Conservation (phyloP, 2,113 vertebrate species). For the Uria aalge region DNA sequence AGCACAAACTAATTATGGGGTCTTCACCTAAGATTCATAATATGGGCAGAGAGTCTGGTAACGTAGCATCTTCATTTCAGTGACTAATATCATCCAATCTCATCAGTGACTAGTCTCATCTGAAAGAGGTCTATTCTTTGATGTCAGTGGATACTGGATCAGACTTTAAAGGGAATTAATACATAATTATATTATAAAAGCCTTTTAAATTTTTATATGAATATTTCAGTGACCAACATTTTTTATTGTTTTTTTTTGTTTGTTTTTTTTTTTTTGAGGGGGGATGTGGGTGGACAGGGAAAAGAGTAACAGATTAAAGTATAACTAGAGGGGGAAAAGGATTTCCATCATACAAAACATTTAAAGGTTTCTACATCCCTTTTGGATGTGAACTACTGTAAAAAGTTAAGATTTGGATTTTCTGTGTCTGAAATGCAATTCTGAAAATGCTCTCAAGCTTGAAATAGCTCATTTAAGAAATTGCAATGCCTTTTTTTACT, state of each 20-base stretch:
- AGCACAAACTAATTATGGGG: not conserved
- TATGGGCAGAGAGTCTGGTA: not conserved
- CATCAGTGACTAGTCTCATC: not conserved
- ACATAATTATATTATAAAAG: not conserved
- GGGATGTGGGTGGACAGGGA: accelerated
- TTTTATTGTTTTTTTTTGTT: not conserved
- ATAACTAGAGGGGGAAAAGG: not conserved
- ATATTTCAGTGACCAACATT: not conserved
- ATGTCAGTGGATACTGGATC: not conserved
- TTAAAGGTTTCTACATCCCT: not conserved
- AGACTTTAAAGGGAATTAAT: not conserved
- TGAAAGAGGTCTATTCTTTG: not conserved
- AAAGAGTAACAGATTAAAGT: not conserved
- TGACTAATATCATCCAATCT: not conserved
- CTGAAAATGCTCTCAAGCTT: not conserved
- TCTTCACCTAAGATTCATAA: not conserved
- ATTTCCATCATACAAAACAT: not conserved
- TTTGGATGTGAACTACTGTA: not conserved
- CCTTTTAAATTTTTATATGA: not conserved
- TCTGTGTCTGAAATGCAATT: not conserved
- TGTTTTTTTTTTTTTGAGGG: not conserved
- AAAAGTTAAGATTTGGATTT: not conserved
- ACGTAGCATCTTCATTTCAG: not conserved
- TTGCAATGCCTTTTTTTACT: not conserved
- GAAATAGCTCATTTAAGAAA: not conserved